Evolutionary conservation across 1,140 invertebrate species (phyloP).

Genomic region (Macrosteles quadrilineatus): DNA sequence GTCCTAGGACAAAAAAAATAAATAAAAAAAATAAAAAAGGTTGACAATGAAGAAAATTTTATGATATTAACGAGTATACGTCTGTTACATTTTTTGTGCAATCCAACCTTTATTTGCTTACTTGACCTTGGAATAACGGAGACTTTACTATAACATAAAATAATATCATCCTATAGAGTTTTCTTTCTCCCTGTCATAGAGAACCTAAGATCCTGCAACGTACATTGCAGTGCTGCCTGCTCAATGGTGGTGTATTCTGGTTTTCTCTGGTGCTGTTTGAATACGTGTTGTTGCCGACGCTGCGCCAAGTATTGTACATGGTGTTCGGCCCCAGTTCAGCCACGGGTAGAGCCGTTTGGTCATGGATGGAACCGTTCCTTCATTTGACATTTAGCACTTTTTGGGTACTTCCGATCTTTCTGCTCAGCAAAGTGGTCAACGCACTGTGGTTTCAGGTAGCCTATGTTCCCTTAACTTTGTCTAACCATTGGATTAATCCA

Average conservation of each 20-base stretch:
- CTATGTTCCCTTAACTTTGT: constrained; percentile 39
- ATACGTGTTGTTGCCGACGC: constrained; percentile 66
- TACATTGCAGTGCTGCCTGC: constrained; percentile 78
- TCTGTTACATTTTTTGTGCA: too few relatives aligned
- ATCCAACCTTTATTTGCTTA: too few relatives aligned
- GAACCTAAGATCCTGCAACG: constrained; percentile 79
- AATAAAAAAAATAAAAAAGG: too few relatives aligned
- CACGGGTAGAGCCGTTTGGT: constrained; percentile 66
- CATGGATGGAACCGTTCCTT: constrained; percentile 75
- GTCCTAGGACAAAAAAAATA: too few relatives aligned
- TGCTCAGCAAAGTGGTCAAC: constrained; percentile 86
- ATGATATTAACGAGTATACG: too few relatives aligned
- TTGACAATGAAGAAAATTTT: too few relatives aligned
- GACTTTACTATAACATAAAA: too few relatives aligned
- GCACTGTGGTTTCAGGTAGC: constrained; percentile 89
- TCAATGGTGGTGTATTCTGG: constrained; percentile 87
- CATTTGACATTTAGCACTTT: constrained; percentile 78
- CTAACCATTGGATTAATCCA: background rate
- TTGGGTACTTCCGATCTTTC: constrained; percentile 88
- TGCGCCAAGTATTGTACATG: constrained; percentile 67
- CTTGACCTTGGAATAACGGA: too few relatives aligned
- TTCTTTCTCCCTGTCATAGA: constrained; percentile 59
- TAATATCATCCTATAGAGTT: too few relatives aligned
- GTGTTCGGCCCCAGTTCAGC: constrained; percentile 70
- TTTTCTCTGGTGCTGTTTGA: constrained; percentile 80